Conservation (phyloP, 2,888 invertebrate species). For the Stomorhina lunata region DNA sequence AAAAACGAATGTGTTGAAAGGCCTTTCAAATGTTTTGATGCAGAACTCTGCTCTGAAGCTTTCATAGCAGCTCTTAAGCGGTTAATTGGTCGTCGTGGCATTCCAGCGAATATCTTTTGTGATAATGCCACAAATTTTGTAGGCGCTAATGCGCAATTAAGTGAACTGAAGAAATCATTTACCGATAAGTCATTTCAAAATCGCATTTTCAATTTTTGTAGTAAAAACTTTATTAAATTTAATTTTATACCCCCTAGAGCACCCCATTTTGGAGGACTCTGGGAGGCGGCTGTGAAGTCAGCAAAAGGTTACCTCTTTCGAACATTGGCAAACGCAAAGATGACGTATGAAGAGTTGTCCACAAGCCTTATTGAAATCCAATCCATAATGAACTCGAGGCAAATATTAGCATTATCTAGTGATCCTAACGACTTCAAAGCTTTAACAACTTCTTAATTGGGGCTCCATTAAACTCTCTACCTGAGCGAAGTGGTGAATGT, state of each 20-base stretch:
- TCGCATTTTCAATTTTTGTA: constrained; percentile 12
- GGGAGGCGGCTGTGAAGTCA: constrained; percentile 55
- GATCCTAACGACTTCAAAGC: constrained; percentile 50
- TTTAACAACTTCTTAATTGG: constrained; percentile 38
- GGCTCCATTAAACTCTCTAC: constrained; percentile 38
- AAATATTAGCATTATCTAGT: constrained; percentile 26
- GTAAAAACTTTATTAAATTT: constrained; percentile 13
- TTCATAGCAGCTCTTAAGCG: constrained; percentile 42
- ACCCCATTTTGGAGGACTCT: constrained; percentile 63
- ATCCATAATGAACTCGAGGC: constrained; percentile 28
- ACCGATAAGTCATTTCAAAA: not conserved
- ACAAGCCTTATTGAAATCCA: constrained; percentile 46
- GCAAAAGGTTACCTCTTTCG: constrained; percentile 20
- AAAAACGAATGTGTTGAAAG: no score
- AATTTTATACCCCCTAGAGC: constrained; percentile 49
- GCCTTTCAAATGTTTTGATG: no score
- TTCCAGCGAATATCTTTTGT: constrained; percentile 19
- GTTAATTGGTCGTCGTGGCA: constrained; percentile 43
- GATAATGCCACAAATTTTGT: no score
- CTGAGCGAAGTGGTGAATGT: constrained; percentile 15
- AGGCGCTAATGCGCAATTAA: constrained; percentile 34
- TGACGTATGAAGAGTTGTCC: constrained; percentile 53
- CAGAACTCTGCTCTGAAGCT: no score
- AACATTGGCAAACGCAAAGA: constrained; percentile 27
- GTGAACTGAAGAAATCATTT: constrained; percentile 35